Percentiles rank a stretch among this genome's conserved stretches.
phyloP scores from a whole-genome alignment of 2,113 vertebrate species.

The Lepus europaeus region DNA sequence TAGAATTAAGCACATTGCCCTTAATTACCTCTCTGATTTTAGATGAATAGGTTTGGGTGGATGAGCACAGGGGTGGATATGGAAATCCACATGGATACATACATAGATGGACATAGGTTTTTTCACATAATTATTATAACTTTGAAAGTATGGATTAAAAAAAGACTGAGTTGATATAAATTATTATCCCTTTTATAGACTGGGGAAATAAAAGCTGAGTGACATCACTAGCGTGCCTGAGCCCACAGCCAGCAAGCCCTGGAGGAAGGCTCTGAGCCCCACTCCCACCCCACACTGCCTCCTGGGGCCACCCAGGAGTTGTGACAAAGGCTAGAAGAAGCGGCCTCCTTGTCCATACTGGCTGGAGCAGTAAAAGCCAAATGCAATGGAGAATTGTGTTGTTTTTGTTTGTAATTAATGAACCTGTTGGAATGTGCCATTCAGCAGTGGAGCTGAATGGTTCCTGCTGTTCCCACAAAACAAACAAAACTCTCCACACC shows the following conservation, averaged over 20 bases:
- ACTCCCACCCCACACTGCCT: background rate
- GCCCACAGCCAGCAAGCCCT: background rate
- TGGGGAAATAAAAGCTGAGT: constrained; percentile 7
- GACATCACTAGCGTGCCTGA: background rate
- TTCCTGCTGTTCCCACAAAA: constrained; percentile 83
- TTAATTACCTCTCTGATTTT: constrained; percentile 16
- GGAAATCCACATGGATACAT: too few species aligned
- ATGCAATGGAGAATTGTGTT: constrained; percentile 43
- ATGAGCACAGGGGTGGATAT: background rate
- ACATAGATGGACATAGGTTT: background rate
- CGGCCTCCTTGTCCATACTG: constrained; percentile 58
- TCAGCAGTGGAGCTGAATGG: constrained; percentile 81
- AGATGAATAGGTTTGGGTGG: background rate
- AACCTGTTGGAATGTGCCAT: constrained; percentile 79
- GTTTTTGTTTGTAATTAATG: constrained; percentile 69
- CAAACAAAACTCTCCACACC: constrained; percentile 64
- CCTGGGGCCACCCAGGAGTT: constrained; percentile 59
- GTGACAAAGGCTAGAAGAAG: constrained; percentile 66
- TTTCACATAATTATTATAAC: background rate
- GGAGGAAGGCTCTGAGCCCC: background rate
- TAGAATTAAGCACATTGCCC: background rate
- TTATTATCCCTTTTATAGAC: background rate
- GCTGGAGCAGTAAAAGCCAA: constrained; percentile 60
- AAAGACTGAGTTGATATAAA: background rate
- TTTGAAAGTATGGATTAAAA: background rate